These are phyloP conservation scores for Microctonus brassicae DNA, from an alignment of 2,888 invertebrate genomes.

Conservation along the genomic window DNA sequence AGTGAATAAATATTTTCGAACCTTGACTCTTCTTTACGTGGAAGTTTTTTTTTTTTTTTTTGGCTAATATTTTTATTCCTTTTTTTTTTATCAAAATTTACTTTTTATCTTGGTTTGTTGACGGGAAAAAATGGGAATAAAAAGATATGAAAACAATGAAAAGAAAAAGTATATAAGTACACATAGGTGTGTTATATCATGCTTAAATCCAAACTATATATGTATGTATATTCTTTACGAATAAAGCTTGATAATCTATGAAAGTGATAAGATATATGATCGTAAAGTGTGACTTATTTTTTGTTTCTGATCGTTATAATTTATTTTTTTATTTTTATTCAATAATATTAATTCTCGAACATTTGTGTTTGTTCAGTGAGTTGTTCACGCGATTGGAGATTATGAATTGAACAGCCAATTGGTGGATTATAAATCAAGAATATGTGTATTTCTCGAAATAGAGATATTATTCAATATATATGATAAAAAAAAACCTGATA, in stretches of 20 bases:
- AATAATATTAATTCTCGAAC: background rate
- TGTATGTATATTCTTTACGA: background rate
- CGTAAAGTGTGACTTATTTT: background rate
- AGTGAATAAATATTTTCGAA: conserved; percentile 43
- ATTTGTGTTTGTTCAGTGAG: background rate
- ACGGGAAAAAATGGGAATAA: background rate
- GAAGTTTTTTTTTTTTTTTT: conserved; percentile 24
- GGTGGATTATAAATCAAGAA: background rate
- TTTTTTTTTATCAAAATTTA: conserved; percentile 1
- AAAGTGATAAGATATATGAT: conserved; percentile 1
- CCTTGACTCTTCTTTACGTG: conserved; percentile 8
- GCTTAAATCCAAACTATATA: background rate
- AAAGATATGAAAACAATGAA: background rate
- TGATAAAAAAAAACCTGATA: background rate
- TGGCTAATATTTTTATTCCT: background rate
- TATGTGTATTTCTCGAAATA: background rate
- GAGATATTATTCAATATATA: background rate
- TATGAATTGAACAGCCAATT: background rate
- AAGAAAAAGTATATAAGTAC: background rate
- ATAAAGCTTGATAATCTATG: background rate
- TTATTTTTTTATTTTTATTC: background rate
- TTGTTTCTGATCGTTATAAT: background rate
- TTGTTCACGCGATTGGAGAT: background rate
- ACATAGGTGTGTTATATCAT: background rate
- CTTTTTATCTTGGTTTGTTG: background rate